These are phyloP conservation scores for Erynnis tages DNA, from an alignment of 2,888 invertebrate genomes.

Conservation along the genomic window DNA sequence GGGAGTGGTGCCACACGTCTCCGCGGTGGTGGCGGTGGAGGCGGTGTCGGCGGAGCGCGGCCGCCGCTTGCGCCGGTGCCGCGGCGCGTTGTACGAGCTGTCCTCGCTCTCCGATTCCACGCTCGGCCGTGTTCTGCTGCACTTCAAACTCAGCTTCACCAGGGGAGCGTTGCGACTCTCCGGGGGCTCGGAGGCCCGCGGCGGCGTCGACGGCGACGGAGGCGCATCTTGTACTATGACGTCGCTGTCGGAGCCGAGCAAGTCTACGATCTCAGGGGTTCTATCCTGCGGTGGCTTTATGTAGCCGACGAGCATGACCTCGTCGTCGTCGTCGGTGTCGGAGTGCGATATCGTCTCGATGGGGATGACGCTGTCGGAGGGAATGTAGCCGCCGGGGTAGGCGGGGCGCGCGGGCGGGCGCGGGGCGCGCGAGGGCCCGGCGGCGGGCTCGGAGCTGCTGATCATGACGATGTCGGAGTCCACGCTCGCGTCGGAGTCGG, in stretches of 20 bases:
- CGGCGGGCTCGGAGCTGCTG: slow-evolving; percentile 51
- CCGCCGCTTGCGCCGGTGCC: slow-evolving; percentile 34
- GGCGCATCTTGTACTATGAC: slow-evolving; percentile 60
- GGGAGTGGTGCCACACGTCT: slow-evolving; percentile 34
- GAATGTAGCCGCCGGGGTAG: slow-evolving; percentile 38
- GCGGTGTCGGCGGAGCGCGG: slow-evolving; percentile 16
- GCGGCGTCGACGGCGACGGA: slow-evolving; percentile 39
- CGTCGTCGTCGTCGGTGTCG: slow-evolving; percentile 74
- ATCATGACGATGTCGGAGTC: slow-evolving; percentile 67
- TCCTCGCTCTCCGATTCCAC: slow-evolving; percentile 47
- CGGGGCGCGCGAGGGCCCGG: slow-evolving; percentile 41
- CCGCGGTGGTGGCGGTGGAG: slow-evolving; percentile 31
- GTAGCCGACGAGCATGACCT: slow-evolving; percentile 83
- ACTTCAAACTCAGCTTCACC: slow-evolving; percentile 46
- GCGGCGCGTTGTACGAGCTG: slow-evolving; percentile 41
- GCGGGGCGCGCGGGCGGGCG: slow-evolving; percentile 42
- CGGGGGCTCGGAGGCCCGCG: slow-evolving; percentile 24
- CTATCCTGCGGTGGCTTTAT: slow-evolving; percentile 85
- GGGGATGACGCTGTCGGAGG: slow-evolving; percentile 53
- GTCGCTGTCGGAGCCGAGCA: slow-evolving; percentile 81
- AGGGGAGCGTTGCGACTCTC: slow-evolving; percentile 37
- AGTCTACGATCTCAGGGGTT: slow-evolving; percentile 84
- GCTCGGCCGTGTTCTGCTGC: slow-evolving; percentile 34
- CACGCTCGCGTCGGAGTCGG: slow-evolving; percentile 58
- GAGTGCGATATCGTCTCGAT: slow-evolving; percentile 75